These are phyloP conservation scores for Drosophila punjabiensis DNA, from an alignment of 1,140 invertebrate genomes.

Conservation along the genomic window DNA sequence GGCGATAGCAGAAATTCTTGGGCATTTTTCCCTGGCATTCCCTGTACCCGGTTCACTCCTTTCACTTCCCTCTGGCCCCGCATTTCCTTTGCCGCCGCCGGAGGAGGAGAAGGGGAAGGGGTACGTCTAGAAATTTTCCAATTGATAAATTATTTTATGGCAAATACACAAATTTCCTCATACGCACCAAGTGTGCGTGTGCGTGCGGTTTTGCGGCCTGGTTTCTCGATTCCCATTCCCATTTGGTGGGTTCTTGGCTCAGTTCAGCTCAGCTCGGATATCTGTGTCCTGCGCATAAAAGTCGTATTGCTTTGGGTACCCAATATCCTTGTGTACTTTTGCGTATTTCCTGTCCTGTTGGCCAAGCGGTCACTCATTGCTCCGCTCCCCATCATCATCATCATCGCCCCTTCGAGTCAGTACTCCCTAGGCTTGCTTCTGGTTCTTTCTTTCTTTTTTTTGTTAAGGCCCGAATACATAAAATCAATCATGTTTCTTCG, in stretches of 20 bases:
- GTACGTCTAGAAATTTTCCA: constrained; percentile 78
- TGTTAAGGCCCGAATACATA: constrained; percentile 59
- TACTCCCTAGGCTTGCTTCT: constrained; percentile 15
- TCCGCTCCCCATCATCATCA: constrained; percentile 39
- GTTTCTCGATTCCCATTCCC: constrained; percentile 63
- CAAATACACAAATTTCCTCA: constrained; percentile 83
- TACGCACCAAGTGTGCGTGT: constrained; percentile 56
- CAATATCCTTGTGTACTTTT: constrained; percentile 72
- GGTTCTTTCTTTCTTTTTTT: constrained; percentile 16
- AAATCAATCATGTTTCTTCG: constrained; percentile 76
- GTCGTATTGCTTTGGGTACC: constrained; percentile 49
- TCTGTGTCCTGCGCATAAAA: constrained; percentile 61
- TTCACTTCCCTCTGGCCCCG: background rate
- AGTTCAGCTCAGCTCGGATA: constrained; percentile 32
- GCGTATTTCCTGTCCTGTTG: constrained; percentile 77
- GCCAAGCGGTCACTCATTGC: constrained; percentile 35
- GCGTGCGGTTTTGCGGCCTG: constrained; percentile 63
- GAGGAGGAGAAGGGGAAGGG: background rate
- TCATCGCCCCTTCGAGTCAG: constrained; percentile 1
- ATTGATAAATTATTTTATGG: constrained; percentile 85
- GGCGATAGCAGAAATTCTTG: constrained; percentile 65
- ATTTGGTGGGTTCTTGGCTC: constrained; percentile 36
- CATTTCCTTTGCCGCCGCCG: background rate
- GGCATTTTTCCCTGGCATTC: constrained; percentile 59
- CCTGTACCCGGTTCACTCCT: constrained; percentile 9